Conservation (phyloP, 1,140 invertebrate species). For the Aporrectodea caliginosa region DNA sequence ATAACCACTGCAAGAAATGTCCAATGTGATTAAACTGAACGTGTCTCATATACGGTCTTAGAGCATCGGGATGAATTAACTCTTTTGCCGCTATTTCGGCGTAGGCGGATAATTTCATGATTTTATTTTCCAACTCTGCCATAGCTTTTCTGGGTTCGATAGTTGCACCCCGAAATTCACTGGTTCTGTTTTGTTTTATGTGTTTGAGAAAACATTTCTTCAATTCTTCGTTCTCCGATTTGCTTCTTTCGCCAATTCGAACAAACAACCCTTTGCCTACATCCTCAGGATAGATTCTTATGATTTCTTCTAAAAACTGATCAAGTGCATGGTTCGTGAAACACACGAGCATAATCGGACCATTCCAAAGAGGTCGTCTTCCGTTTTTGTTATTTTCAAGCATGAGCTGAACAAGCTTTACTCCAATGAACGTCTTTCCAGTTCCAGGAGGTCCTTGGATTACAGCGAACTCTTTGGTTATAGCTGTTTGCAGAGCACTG, state of each 20-base stretch:
- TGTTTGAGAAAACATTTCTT: too few relatives aligned
- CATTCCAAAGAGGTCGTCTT: constrained; percentile 8
- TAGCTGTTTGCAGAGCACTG: constrained; percentile 54
- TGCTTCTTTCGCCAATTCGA: constrained; percentile 69
- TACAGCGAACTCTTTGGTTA: constrained; percentile 60
- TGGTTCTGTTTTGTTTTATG: too few relatives aligned
- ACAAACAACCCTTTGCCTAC: constrained; percentile 60
- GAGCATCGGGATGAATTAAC: too few relatives aligned
- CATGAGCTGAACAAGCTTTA: constrained; percentile 51
- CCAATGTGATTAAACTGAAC: too few relatives aligned
- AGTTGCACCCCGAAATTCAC: too few relatives aligned
- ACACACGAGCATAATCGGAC: constrained; percentile 70
- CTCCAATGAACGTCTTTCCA: constrained; percentile 52
- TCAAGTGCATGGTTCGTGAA: constrained; percentile 81
- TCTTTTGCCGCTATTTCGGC: too few relatives aligned
- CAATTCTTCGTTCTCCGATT: too few relatives aligned
- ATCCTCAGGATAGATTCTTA: constrained; percentile 42
- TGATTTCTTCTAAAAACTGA: constrained; percentile 72
- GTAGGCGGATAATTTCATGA: too few relatives aligned
- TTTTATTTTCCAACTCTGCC: too few relatives aligned
- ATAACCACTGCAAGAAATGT: too few relatives aligned
- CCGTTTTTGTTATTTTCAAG: constrained; percentile 42
- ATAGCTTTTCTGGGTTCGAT: too few relatives aligned
- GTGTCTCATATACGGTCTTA: too few relatives aligned
- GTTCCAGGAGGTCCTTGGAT: constrained; percentile 65